Evolutionary conservation across 2,797 vertebrate species (phyloP).

Genomic region (Bufotes viridis): DNA sequence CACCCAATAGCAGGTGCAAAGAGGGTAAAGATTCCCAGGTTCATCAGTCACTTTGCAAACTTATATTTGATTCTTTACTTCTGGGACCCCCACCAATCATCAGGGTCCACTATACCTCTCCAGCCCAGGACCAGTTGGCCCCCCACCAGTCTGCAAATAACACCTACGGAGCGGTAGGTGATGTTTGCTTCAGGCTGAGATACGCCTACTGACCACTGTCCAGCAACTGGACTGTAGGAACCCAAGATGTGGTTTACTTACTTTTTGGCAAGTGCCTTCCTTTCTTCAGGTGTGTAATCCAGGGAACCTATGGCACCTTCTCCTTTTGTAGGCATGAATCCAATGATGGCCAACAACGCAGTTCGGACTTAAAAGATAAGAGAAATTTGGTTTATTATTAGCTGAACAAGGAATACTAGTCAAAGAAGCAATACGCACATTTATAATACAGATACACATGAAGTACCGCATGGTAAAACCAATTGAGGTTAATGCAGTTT

Average conservation of each 20-base stretch:
- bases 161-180: too few relatives aligned
- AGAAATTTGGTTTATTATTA: slow-evolving; percentile 12
- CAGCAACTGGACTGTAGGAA: not conserved
- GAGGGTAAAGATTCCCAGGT: too few relatives aligned
- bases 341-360: slow-evolving; percentile 95
- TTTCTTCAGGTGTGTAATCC: slow-evolving; percentile 96
- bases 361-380: slow-evolving; percentile 84
- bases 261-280: slow-evolving; percentile 94
- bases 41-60: too few relatives aligned
- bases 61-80: too few relatives aligned
- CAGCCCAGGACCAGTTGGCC: too few relatives aligned
- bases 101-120: too few relatives aligned
- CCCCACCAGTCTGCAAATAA: too few relatives aligned
- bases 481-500: not conserved
- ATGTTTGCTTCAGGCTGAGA: too few relatives aligned
- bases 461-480: not conserved
- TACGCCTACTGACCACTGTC: not conserved
- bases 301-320: slow-evolving; percentile 98
- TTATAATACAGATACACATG: not conserved
- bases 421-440: slow-evolving; percentile 58
- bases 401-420: not conserved
- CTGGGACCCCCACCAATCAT: too few relatives aligned
- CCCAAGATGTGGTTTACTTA: slow-evolving; percentile 71
- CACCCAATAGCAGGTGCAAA: too few relatives aligned
- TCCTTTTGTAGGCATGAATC: slow-evolving; percentile 99